These are phyloP conservation scores for Opisthocomus hoazin DNA, from an alignment of 2,113 vertebrate genomes.

Conservation along the genomic window DNA sequence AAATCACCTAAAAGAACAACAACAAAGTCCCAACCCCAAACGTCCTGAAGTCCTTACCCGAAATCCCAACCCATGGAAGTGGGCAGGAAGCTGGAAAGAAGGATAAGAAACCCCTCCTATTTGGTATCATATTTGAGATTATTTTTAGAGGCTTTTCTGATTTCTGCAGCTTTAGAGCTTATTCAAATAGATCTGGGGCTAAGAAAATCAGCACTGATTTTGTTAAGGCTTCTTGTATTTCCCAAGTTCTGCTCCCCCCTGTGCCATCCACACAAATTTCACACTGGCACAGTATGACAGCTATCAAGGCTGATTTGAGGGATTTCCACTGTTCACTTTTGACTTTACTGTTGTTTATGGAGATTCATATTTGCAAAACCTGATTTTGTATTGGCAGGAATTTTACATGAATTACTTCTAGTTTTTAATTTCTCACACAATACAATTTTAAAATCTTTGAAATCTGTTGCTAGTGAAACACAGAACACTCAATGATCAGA, in stretches of 20 bases:
- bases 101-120: accelerated
- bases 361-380: background rate
- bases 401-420: background rate
- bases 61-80: background rate
- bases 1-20: background rate
- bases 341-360: background rate
- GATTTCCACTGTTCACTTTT: background rate
- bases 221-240: background rate
- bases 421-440: background rate
- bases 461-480: background rate
- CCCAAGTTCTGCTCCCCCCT: background rate
- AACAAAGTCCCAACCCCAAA: background rate
- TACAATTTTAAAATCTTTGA: background rate
- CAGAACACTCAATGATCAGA: background rate
- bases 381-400: background rate
- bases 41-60: background rate
- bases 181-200: background rate
- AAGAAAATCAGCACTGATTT: background rate
- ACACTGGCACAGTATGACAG: background rate
- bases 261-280: background rate
- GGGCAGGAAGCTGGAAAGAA: background rate
- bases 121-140: background rate
- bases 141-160: background rate
- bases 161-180: background rate
- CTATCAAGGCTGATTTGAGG: background rate